Conservation (phyloP, 2,113 vertebrate genomes). For the Campylorhamphus procurvoides region DNA sequence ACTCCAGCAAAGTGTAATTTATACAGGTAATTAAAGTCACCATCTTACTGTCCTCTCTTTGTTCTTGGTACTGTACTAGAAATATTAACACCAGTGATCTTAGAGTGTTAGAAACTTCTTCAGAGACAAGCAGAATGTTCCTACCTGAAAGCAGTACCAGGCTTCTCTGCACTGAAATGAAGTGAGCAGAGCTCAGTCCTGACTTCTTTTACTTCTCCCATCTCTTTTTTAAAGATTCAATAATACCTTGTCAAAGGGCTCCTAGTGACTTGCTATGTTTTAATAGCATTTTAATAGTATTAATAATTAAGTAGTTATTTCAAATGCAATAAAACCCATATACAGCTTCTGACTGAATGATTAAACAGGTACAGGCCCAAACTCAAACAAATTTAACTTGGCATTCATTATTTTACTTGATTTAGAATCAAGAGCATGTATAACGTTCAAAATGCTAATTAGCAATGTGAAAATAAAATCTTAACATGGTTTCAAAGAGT, state of each 20-base stretch:
- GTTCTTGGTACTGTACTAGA: constrained; percentile 46
- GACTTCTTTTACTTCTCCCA: neutral
- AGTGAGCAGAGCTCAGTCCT: neutral
- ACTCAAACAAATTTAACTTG: constrained; percentile 34
- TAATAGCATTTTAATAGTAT: constrained; percentile 11
- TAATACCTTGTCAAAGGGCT: constrained; percentile 36
- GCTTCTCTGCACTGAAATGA: neutral
- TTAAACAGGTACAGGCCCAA: constrained; percentile 39
- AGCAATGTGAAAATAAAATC: constrained; percentile 53
- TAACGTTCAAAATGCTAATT: constrained; percentile 50
- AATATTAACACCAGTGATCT: neutral
- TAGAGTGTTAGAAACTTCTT: neutral
- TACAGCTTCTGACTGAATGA: constrained; percentile 36
- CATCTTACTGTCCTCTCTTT: constrained; percentile 56
- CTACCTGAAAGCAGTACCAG: neutral
- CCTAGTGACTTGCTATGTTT: constrained; percentile 10
- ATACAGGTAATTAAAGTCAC: constrained; percentile 71
- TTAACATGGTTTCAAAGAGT: constrained; percentile 16
- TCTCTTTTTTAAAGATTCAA: neutral
- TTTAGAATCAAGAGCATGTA: constrained; percentile 48
- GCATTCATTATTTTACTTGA: constrained; percentile 51
- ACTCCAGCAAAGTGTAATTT: constrained; percentile 69
- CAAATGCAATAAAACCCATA: constrained; percentile 1
- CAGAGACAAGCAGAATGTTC: neutral
- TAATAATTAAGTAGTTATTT: constrained; percentile 39